These are phyloP conservation scores for Apodemus speciosus DNA, from an alignment of 2,113 vertebrate genomes.

Conservation along the genomic window DNA sequence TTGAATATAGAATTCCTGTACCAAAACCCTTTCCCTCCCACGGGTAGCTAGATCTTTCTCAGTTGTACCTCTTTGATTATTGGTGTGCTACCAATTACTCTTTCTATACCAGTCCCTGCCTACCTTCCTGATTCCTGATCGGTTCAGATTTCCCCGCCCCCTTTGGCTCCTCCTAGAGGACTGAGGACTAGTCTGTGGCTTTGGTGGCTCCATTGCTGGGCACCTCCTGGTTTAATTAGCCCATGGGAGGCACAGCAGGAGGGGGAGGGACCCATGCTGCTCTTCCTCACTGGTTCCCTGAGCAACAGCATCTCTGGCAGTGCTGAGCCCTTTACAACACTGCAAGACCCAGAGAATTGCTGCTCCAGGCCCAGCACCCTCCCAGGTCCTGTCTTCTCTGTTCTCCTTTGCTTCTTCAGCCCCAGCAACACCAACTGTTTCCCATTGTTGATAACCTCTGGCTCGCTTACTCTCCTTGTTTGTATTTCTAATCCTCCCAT, in stretches of 20 bases:
- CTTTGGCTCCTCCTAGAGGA: background rate
- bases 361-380: background rate
- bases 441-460: background rate
- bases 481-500: background rate
- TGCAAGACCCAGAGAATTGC: background rate
- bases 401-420: background rate
- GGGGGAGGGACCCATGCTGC: background rate
- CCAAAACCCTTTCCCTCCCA: background rate
- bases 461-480: background rate
- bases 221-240: background rate
- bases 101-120: background rate
- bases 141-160: background rate
- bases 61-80: constrained; percentile 14
- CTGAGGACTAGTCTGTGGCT: background rate
- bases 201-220: background rate
- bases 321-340: background rate
- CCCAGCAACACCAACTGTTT: background rate
- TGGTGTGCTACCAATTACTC: background rate
- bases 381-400: background rate
- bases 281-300: background rate
- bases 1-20: background rate
- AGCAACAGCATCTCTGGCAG: background rate
- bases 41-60: constrained; percentile 30
- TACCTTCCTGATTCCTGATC: background rate
- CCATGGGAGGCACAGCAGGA: background rate